Conservation (phyloP, 2,113 vertebrate species). For the Meles meles region DNA sequence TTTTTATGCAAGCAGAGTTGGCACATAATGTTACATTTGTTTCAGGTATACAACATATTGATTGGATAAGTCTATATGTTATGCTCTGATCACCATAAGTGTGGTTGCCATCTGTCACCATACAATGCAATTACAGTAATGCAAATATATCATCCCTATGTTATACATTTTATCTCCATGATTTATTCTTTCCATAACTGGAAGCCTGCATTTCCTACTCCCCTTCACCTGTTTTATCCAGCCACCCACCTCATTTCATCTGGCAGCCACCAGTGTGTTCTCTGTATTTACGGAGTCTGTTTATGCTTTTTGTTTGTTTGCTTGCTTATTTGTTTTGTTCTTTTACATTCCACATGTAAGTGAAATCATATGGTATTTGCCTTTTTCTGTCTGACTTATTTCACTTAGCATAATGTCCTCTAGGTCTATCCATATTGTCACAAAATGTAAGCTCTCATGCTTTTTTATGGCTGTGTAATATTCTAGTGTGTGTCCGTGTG, state of each 20-base stretch:
- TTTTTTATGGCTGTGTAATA: neutral
- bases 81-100: neutral
- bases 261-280: neutral
- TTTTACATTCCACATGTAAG: neutral
- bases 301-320: neutral
- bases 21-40: neutral
- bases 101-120: neutral
- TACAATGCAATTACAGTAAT: neutral
- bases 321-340: neutral
- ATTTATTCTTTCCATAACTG: neutral
- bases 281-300: neutral
- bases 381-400: neutral
- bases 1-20: neutral
- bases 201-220: neutral
- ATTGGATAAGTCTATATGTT: neutral
- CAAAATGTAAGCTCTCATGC: neutral
- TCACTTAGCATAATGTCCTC: neutral
- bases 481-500: neutral
- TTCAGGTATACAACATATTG: neutral
- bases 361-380: neutral
- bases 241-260: neutral
- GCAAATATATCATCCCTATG: neutral
- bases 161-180: neutral
- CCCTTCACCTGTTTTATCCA: neutral
- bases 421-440: neutral